Base-by-base conservation (phyloP, 2,888 invertebrate species). In the Deilephila elpenor region DNA sequence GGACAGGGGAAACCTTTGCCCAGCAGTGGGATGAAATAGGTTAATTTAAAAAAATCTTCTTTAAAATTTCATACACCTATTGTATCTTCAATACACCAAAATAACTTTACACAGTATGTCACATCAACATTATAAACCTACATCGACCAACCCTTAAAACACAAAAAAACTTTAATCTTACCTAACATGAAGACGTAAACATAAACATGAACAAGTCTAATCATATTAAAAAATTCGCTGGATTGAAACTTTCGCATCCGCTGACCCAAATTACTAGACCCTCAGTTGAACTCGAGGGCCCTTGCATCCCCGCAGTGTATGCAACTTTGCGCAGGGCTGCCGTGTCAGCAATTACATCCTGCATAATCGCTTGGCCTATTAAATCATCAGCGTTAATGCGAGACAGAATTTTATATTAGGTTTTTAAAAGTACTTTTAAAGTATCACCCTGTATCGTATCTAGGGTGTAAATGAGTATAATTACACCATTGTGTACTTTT, bases 231-330 rank as follows among this genome's bases (percentile, higher is more conserved):
- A 88, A 83, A 82, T 84, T 84, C 74, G 83, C 86, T 83, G 83
- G 86, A 81, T 83, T 80, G 83, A 86, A 88, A 87, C 84, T 89
- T 89, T 88, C 86, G 80, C 85, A 83, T 82, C 79, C 82, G 83
- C 88, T 91, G 92, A 91, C 92, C 92, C 87, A 89, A 91, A 92
- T 91, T 88, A 89, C 86, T 82, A 77, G 81, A 80, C 88, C 86
- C 89, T 88, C 83, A 74, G 80, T 79, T 78, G 74, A 75, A 74
- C 81, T 85, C 75, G 78, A 91, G 91, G 80, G 85, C 84, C 77
- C 91, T 91, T 72, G 72, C 86, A 77, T 83, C 80, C 84, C 84
- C 86, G 86, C 89, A 86, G 84, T 88, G 86, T 86, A 84, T 88
- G 89, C 90, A 89, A 83, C 86, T 83, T 84, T 79, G 70, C 62